Percentiles rank a stretch among this genome's conserved stretches.
phyloP scores from a whole-genome alignment of 2,888 invertebrate species.

The Acrobasis consociella region DNA sequence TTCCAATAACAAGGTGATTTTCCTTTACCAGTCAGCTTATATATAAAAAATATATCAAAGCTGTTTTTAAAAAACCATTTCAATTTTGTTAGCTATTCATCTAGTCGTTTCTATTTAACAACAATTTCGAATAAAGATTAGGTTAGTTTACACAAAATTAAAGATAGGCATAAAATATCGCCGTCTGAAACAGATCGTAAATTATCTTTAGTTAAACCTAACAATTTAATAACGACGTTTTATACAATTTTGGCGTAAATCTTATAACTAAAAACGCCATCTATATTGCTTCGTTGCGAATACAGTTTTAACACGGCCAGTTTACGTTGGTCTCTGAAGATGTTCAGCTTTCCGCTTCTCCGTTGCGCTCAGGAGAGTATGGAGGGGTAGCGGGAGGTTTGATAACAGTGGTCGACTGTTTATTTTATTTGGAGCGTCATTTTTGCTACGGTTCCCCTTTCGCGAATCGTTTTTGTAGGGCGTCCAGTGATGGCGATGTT shows the following conservation, averaged over 20 bases:
- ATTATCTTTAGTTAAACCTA: constrained; percentile 12
- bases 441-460: constrained; percentile 71
- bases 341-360: constrained; percentile 29
- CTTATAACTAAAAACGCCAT: constrained; percentile 35
- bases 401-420: constrained; percentile 51
- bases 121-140: background rate
- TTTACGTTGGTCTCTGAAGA: constrained; percentile 34
- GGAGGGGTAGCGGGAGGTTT: constrained; percentile 40
- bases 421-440: constrained; percentile 75
- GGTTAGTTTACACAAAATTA: constrained; percentile 5
- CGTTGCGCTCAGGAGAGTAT: constrained; percentile 28
- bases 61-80: no score
- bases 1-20: no score
- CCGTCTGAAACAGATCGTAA: constrained; percentile 1
- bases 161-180: constrained; percentile 1
- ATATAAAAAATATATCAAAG: no score
- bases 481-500: constrained; percentile 53
- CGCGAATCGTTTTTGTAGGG: constrained; percentile 68
- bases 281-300: constrained; percentile 36
- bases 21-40: no score
- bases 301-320: constrained; percentile 46
- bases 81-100: no score
- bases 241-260: constrained; percentile 41
- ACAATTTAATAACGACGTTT: constrained; percentile 28
- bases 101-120: background rate